Conservation (phyloP, 1,140 invertebrate genomes). For the Megalopta genalis region DNA sequence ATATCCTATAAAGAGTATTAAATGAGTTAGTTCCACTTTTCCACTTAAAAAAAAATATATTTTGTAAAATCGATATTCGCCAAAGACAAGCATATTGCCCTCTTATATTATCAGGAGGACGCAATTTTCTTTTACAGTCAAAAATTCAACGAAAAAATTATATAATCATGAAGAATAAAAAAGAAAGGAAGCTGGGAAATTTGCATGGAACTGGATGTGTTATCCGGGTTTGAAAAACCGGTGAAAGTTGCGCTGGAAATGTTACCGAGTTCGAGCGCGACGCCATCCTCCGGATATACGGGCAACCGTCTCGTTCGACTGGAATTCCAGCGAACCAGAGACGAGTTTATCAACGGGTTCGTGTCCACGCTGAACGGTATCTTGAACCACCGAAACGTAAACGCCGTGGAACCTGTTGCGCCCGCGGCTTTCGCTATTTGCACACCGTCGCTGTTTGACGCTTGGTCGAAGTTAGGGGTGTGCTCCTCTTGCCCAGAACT, state of each 20-base stretch:
- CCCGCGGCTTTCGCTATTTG: constrained; percentile 10
- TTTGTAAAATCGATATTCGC: no score
- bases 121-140: no score
- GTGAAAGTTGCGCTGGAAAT: constrained; percentile 8
- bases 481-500: background rate
- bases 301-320: constrained; percentile 62
- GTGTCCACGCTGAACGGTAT: constrained; percentile 48
- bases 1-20: no score
- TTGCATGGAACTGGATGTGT: background rate
- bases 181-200: background rate
- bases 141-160: background rate
- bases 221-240: background rate
- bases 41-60: no score
- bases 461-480: background rate
- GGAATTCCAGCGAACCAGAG: constrained; percentile 42
- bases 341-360: constrained; percentile 48
- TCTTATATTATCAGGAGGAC: no score
- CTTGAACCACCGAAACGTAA: constrained; percentile 29
- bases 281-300: constrained; percentile 72
- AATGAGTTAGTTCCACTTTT: no score
- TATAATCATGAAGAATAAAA: background rate
- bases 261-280: constrained; percentile 61
- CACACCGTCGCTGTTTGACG: constrained; percentile 7
- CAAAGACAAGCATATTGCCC: no score
- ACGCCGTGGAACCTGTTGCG: constrained; percentile 50